Base-by-base conservation (phyloP, 2,888 invertebrate genomes). In the Himalopsyche tibetana region DNA sequence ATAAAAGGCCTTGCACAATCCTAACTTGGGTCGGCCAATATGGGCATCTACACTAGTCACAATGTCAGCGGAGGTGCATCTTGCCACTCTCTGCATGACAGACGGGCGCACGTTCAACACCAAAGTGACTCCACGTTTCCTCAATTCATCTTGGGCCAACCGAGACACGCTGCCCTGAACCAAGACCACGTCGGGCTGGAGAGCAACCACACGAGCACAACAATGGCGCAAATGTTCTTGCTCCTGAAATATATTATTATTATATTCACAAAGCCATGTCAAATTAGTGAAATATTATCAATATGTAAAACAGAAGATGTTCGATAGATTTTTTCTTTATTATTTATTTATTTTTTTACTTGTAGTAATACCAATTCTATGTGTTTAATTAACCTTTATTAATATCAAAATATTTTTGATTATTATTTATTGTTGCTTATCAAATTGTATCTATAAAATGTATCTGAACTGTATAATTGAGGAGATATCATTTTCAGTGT, bases 41-140 rank as follows among this genome's bases (percentile, higher is more conserved):
- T 98, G 95, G 0, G 98, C 97, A 91, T 99, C 99, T 12, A 99
- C 95, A 4, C 97, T 97, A 15, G 96, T 94, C 6, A 98, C 95
- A 79, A 98, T 94, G 90, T 97, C 97, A 1, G 98, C 98, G 89
- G 96, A 95, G 0, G 97, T 95, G 88, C 96, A 96, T 55, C 97
- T 93, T 0, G 97, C 94, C 89, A 97, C 90, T 87, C 97, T 93
- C 90, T 97, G 96, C 91, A 99, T 95, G 4, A 98, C 96, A 63
- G 94, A 95, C 69, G 95, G 93, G 89, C 98, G 97, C 0, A 99
- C 97, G 91, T 97, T 97, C 81, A 96, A 93, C 0, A 98, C 96
- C 15, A 99, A 93, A 0, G 98, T 98, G n/a, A 98, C 96, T 55
- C 96, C 96, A 85, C 94, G 94, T 90, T 94, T 94, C 87, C 97